Evolutionary conservation across 1,140 invertebrate genomes (phyloP).

Genomic region (Cherax destructor): DNA sequence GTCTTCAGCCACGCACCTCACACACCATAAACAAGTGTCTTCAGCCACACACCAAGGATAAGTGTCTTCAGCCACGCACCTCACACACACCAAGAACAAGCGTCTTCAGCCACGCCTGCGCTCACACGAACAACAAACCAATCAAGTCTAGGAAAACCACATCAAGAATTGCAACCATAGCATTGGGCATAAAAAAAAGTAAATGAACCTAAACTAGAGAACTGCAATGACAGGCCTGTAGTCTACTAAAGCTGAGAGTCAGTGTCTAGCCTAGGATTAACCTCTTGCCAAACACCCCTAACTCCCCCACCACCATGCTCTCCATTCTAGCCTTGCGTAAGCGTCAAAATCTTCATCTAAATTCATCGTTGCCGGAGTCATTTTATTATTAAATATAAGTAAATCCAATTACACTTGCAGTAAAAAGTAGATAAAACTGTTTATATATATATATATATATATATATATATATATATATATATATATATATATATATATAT

Average conservation of each 20-base stretch:
- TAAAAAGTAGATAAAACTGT: neutral
- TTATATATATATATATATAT: neutral
- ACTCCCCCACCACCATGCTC: neutral
- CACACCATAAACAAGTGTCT: too few species aligned
- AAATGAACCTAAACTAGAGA: neutral
- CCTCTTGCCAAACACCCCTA: neutral
- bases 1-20: too few species aligned
- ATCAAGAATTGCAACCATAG: too few species aligned
- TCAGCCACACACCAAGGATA: too few species aligned
- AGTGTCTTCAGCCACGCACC: too few species aligned
- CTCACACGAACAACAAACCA: too few species aligned
- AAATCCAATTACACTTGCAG: neutral
- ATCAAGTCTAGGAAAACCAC: too few species aligned
- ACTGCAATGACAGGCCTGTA: neutral
- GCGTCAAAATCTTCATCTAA: neutral
- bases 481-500: neutral
- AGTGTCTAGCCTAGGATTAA: neutral
- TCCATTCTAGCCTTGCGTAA: neutral
- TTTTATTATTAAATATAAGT: neutral
- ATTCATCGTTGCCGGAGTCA: neutral
- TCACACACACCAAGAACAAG: too few species aligned
- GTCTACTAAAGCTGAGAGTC: conserved; percentile 6
- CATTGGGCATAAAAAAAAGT: too few species aligned
- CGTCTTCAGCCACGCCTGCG: too few species aligned
- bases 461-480: neutral